Evolutionary conservation across 1,140 invertebrate genomes (phyloP).

Genomic region (Eurosta solidaginis): DNA sequence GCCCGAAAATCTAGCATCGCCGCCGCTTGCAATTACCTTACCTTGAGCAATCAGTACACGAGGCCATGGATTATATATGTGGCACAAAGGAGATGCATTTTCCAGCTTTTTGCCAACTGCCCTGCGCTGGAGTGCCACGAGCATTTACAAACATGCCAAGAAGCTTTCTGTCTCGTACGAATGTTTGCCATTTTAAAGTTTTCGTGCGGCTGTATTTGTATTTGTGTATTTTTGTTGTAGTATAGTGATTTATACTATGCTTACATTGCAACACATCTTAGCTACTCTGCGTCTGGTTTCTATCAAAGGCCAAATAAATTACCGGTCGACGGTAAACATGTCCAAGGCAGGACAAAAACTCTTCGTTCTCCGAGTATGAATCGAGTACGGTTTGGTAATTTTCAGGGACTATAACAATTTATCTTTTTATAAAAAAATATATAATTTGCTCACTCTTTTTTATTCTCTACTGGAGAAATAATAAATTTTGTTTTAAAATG

Average conservation of each 20-base stretch:
- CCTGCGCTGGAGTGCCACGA: background rate
- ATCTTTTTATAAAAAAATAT: too few species aligned
- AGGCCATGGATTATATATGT: background rate
- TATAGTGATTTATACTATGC: conserved; percentile 17
- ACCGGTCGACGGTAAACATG: conserved; percentile 31
- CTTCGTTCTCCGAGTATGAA: too few species aligned
- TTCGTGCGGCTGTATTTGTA: background rate
- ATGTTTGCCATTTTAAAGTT: background rate
- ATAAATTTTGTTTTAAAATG: too few species aligned
- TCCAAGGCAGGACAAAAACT: background rate
- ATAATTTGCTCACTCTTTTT: background rate
- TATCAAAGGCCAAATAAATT: conserved; percentile 57
- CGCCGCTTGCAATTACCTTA: background rate
- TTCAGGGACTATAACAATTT: too few species aligned
- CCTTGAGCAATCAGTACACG: background rate
- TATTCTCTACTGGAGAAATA: too few species aligned
- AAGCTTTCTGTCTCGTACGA: background rate
- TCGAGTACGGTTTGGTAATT: too few species aligned
- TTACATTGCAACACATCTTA: background rate
- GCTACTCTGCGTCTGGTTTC: conserved; percentile 52
- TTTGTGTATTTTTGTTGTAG: background rate
- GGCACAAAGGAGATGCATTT: background rate
- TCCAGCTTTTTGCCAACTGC: background rate
- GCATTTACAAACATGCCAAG: background rate
- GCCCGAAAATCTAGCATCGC: background rate